These are phyloP conservation scores for Mechanitis messenoides DNA, from an alignment of 2,888 invertebrate genomes.

Conservation along the genomic window DNA sequence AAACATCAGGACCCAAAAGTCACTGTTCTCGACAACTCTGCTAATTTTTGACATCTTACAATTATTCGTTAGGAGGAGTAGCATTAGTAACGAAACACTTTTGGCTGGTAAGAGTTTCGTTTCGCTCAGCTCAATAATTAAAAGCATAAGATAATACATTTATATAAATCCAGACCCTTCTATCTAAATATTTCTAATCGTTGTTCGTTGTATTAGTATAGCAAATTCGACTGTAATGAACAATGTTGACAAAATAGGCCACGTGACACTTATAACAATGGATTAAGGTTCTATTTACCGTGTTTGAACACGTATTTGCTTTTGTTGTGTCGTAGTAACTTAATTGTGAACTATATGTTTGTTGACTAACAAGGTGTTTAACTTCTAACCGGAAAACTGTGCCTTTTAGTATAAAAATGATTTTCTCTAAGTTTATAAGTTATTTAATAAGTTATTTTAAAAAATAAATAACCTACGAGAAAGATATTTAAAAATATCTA, in stretches of 20 bases:
- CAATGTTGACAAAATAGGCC: conserved; percentile 20
- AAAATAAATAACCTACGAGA: no score
- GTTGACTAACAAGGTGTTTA: conserved; percentile 12
- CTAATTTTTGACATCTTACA: no score
- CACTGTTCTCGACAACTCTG: no score
- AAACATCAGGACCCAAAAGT: no score
- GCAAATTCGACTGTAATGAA: conserved; percentile 24
- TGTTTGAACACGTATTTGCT: conserved; percentile 15
- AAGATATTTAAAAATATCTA: no score
- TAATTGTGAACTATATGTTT: conserved; percentile 17
- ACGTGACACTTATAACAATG: not conserved
- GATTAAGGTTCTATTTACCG: conserved; percentile 9
- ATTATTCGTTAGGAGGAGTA: no score
- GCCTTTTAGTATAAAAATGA: not conserved
- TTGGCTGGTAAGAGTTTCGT: no score
- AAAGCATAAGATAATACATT: not conserved
- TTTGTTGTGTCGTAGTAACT: conserved; percentile 16
- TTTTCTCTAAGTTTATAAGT: no score
- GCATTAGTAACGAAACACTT: no score
- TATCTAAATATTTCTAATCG: conserved; percentile 5
- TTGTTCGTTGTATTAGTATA: conserved; percentile 13
- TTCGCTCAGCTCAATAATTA: no score
- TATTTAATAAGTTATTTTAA: no score
- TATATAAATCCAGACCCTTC: conserved; percentile 3
- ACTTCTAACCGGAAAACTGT: conserved; percentile 2